phyloP scores from a whole-genome alignment of 2,888 invertebrate species.

The Leptothorax acervorum region DNA sequence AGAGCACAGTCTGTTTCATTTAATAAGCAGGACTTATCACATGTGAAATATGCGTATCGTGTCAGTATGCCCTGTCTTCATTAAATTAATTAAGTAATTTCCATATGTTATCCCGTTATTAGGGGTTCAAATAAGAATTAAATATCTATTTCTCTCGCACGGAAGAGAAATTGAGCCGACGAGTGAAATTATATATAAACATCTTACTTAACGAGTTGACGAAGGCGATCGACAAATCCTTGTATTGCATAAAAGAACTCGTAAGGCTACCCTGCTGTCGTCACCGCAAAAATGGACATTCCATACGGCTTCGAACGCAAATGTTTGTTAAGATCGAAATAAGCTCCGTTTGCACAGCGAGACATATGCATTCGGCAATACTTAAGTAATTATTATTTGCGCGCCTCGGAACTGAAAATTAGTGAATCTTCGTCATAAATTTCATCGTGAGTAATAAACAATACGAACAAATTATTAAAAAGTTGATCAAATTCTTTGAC shows the following conservation, averaged over 20 bases:
- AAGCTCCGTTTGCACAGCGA: not conserved
- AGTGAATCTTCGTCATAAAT: not conserved
- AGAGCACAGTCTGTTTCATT: constrained; percentile 17
- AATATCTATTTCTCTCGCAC: not conserved
- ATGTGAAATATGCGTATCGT: not conserved
- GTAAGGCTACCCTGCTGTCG: constrained; percentile 44
- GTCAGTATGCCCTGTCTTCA: not conserved
- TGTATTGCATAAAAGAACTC: constrained; percentile 43
- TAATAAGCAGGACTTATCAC: constrained; percentile 21
- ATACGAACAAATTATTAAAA: not conserved
- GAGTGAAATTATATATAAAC: not conserved
- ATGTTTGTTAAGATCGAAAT: constrained; percentile 17
- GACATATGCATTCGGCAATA: not conserved
- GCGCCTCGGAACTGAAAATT: not conserved
- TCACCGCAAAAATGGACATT: constrained; percentile 37
- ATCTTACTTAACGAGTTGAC: constrained; percentile 6
- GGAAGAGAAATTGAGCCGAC: not conserved
- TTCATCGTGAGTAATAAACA: not conserved
- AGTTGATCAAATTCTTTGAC: not conserved
- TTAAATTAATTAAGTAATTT: constrained; percentile 8
- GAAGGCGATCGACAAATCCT: constrained; percentile 22
- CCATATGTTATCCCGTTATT: not conserved
- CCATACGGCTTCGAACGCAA: not conserved
- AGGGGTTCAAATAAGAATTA: not conserved
- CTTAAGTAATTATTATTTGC: not conserved